Base-by-base conservation (phyloP, 1,140 invertebrate species). In the Mya arenaria region DNA sequence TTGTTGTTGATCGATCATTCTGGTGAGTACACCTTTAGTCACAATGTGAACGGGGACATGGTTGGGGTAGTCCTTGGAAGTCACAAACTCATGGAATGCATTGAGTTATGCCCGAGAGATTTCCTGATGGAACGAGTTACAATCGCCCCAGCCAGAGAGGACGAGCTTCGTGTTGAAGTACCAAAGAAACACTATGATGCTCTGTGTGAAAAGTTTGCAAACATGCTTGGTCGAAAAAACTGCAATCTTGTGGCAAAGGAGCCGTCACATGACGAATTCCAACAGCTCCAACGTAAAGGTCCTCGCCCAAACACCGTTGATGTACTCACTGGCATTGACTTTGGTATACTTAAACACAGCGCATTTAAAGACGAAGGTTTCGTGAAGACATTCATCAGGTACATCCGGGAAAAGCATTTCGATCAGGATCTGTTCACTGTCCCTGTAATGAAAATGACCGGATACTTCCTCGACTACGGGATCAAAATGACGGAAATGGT, bases 401-500 rank as follows among this genome's bases (percentile, higher is more conserved):
- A 62, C 39, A 19, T 75, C 6, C 30, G 30, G 1, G 39, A 75
- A 30, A 13, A 62, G 4, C 41, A 63, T 15, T 23, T 62, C 17
- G 34, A 34, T 23, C 5, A 41, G 19, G 15, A 62, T 2, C 8
- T 62, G 30, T 75, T 75, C 28, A 13, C 52, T 23, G 39, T 37
- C 0, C 58, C 72, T 19, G 72, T 75, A 1, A 75, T 75, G 36
- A 28, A 28, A 25, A 41, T 75, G 58, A 75, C 1, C 6, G 72
- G 72, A 10, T 63, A 62, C 30, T 75, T 75, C 28, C 39, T 75
- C 32, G 58, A 63, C 28, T 75, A 75, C 48, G 72, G 72, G n/a
- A 75, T 63, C 15, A 36, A 17, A 25, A 63, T 62, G 56, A n/a
- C 30, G 0, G 3, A 34, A 63, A 28, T 75, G 17, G 72, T 62